phyloP scores from a whole-genome alignment of 2,113 vertebrate species.

The Cygnus atratus region DNA sequence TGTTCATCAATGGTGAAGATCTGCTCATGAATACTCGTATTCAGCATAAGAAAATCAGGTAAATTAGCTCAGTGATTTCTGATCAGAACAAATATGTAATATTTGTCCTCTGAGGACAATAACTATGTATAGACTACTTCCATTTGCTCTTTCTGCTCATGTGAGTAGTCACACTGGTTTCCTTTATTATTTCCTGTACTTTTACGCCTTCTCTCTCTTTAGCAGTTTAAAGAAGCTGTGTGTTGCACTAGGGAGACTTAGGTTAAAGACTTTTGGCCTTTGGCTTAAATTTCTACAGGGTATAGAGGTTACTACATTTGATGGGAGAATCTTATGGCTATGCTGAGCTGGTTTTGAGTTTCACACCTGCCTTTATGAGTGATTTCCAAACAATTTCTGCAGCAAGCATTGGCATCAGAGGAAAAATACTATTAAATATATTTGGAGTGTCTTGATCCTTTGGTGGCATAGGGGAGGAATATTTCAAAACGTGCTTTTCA shows the following conservation, averaged over 20 bases:
- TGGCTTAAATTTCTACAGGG: neutral
- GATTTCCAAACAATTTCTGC: conserved; percentile 13
- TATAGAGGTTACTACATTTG: neutral
- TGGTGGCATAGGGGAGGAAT: neutral
- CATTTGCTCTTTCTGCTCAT: neutral
- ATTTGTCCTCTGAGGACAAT: neutral
- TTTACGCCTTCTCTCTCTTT: neutral
- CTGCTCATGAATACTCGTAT: neutral
- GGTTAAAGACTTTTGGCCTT: neutral
- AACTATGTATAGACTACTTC: neutral
- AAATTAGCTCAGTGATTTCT: neutral
- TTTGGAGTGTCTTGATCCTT: conserved; percentile 23
- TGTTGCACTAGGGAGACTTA: neutral
- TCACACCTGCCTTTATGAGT: neutral
- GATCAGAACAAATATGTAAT: neutral
- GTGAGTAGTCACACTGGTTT: neutral
- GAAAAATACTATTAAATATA: conserved; percentile 26
- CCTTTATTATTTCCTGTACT: neutral
- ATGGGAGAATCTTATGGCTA: neutral
- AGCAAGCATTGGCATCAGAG: neutral
- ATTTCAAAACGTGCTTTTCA: conserved; percentile 27
- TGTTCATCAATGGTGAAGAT: neutral
- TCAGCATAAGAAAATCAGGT: neutral
- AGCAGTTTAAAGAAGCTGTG: neutral
- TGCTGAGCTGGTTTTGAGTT: conserved; percentile 19